Conservation (phyloP, 2,113 vertebrate species). For the Syrrhaptes paradoxus region DNA sequence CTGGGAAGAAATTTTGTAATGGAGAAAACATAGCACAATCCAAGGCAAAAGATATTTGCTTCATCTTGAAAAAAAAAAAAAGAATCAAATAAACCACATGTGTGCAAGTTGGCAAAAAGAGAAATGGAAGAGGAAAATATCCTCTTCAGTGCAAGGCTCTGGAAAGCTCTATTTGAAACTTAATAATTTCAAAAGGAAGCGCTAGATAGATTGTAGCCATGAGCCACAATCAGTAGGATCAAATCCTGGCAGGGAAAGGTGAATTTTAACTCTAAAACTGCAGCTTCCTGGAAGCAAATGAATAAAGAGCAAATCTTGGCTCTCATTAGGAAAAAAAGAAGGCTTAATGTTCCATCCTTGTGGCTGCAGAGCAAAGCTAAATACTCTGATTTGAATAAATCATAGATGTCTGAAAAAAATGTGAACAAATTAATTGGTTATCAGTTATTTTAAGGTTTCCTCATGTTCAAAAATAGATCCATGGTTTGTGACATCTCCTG, state of each 20-base stretch:
- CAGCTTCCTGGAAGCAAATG: background rate
- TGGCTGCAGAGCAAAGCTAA: background rate
- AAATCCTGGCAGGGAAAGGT: background rate
- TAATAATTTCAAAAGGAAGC: background rate
- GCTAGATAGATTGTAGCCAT: background rate
- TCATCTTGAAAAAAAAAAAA: background rate
- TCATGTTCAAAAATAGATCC: background rate
- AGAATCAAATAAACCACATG: background rate
- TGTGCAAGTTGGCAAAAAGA: background rate
- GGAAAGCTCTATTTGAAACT: background rate
- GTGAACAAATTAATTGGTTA: background rate
- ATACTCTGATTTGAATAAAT: background rate
- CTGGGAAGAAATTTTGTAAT: background rate
- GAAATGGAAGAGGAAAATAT: background rate
- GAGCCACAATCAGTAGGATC: background rate
- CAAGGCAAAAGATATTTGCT: background rate
- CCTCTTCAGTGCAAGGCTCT: background rate
- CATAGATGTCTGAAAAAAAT: background rate
- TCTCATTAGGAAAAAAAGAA: background rate
- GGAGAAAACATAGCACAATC: background rate
- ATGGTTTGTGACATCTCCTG: background rate
- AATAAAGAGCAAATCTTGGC: background rate
- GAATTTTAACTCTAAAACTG: background rate
- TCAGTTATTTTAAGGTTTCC: background rate
- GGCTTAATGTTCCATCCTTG: background rate